Evolutionary conservation across 2,113 vertebrate species (phyloP).

Genomic region (Callipepla squamata): DNA sequence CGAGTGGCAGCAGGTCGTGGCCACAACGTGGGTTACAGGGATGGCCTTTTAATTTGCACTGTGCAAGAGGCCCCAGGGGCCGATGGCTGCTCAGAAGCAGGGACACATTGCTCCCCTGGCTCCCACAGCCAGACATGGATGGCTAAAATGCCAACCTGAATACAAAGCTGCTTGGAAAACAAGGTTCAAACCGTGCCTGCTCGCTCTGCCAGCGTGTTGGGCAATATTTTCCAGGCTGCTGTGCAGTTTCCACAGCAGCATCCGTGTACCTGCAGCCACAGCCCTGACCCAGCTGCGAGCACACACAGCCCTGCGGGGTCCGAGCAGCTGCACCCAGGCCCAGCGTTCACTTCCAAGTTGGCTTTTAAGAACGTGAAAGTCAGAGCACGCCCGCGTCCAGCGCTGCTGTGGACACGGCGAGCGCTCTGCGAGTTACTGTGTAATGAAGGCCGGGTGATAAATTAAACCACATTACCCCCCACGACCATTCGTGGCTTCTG

Average conservation of each 20-base stretch:
- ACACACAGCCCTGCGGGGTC: fast-evolving
- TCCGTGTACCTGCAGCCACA: not conserved
- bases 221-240: not conserved
- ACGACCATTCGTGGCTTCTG: not conserved
- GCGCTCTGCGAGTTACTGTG: conserved; percentile 48
- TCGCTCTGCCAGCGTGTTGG: fast-evolving
- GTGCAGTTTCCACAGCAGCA: not conserved
- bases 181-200: not conserved
- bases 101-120: not conserved
- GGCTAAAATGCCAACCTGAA: not conserved
- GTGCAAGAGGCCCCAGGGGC: not conserved
- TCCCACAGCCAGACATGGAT: not conserved
- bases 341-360: not conserved
- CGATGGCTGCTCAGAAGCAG: not conserved
- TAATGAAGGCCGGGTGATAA: conserved; percentile 54
- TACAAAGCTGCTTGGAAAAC: not conserved
- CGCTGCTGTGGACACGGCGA: not conserved
- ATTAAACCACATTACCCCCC: conserved; percentile 61
- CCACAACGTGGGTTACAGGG: fast-evolving
- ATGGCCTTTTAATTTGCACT: conserved; percentile 6
- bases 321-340: fast-evolving
- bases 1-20: not conserved
- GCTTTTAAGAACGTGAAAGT: not conserved
- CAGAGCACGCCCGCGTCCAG: not conserved
- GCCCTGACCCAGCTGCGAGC: not conserved